Evolutionary conservation across 2,888 invertebrate species (phyloP).

Genomic region (Drosophila multiciliata): DNA sequence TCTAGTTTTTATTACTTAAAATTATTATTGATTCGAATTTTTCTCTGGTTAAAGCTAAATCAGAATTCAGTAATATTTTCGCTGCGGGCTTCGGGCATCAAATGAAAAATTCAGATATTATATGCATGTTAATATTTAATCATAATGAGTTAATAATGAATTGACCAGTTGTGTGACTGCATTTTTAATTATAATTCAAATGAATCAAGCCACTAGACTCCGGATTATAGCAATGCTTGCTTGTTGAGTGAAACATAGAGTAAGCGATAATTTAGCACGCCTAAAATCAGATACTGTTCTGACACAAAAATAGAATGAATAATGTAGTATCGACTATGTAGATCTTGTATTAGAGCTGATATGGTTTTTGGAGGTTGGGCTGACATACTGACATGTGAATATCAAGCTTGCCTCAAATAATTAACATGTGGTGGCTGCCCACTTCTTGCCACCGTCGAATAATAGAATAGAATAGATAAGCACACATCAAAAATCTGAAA

Average conservation of each 20-base stretch:
- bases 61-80: neutral
- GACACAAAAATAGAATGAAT: neutral
- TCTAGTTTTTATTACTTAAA: constrained; percentile 2
- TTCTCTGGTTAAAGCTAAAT: neutral
- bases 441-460: constrained; percentile 25
- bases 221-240: neutral
- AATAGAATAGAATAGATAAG: constrained; percentile 18
- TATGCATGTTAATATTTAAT: neutral
- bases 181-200: neutral
- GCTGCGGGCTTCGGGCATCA: neutral
- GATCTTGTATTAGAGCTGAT: neutral
- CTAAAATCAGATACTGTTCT: neutral
- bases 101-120: neutral
- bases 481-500: constrained; percentile 15
- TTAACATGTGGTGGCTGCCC: constrained; percentile 29
- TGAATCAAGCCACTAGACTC: neutral
- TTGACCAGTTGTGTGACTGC: neutral
- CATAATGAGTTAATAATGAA: neutral
- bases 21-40: neutral
- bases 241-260: neutral
- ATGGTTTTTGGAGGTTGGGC: neutral
- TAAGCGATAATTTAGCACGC: neutral
- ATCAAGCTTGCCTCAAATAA: constrained; percentile 29
- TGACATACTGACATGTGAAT: constrained; percentile 11
- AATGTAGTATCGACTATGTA: neutral